Conservation (phyloP, 2,888 invertebrate genomes). For the Platypus cylindrus region DNA sequence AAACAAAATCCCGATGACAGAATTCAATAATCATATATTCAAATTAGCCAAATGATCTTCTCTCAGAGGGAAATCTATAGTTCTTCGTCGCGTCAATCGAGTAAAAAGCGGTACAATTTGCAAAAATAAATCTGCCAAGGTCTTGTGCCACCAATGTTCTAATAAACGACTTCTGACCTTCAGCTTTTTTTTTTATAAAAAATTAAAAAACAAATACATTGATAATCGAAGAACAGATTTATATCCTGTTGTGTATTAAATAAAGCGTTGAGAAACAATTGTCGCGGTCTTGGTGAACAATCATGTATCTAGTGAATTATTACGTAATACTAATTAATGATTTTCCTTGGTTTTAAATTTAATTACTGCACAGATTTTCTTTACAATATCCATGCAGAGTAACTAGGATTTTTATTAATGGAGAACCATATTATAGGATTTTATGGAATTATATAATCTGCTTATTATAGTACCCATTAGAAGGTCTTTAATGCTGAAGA, state of each 20-base stretch:
- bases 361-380: no score
- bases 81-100: constrained; percentile 9
- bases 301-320: constrained; percentile 9
- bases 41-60: constrained; percentile 11
- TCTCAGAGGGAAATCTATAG: constrained; percentile 6
- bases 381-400: no score
- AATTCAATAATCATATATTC: constrained; percentile 10
- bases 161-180: constrained; percentile 7
- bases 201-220: constrained; percentile 5
- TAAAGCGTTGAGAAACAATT: constrained; percentile 12
- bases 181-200: constrained; percentile 2
- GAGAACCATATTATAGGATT: no score
- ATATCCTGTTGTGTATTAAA: constrained; percentile 14
- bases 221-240: constrained; percentile 9
- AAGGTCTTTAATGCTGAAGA: no score
- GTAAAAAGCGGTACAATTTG: constrained; percentile 12
- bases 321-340: constrained; percentile 7
- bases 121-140: constrained; percentile 14
- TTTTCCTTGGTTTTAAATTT: constrained; percentile 11
- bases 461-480: no score
- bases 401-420: no score
- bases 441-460: no score
- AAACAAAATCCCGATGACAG: no score
- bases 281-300: constrained; percentile 11
- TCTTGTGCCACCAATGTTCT: constrained; percentile 9